A percentile compares a stretch with the other conserved stretches of the same genome.
Evolutionary conservation across 1,140 invertebrate genomes (phyloP).

Genomic region (Drosophila kohkoa): DNA sequence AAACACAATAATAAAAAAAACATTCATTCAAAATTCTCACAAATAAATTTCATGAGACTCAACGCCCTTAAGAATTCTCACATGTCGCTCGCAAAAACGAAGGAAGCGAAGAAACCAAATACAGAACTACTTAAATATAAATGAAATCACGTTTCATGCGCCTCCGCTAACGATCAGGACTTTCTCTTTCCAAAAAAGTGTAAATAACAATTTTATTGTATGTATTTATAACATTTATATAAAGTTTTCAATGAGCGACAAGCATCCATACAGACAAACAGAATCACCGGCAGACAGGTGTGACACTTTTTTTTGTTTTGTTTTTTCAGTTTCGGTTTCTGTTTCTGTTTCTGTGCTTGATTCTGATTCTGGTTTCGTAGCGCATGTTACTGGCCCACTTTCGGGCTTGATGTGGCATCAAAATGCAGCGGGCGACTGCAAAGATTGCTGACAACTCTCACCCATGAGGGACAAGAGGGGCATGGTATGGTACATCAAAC

Average conservation of each 20-base stretch:
- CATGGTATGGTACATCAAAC: conserved; percentile 50
- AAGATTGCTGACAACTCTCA: conserved; percentile 72
- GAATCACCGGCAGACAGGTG: conserved; percentile 45
- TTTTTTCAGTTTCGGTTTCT: conserved; percentile 35
- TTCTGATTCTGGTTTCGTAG: conserved; percentile 35
- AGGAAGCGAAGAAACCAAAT: conserved; percentile 51
- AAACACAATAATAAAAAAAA: conserved; percentile 31
- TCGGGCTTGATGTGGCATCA: conserved; percentile 70
- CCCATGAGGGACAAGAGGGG: conserved; percentile 25
- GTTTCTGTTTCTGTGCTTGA: conserved; percentile 5
- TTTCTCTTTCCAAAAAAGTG: conserved; percentile 81
- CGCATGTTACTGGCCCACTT: conserved; percentile 78
- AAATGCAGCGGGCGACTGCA: conserved; percentile 63
- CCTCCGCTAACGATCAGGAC: conserved; percentile 51
- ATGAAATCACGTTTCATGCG: conserved; percentile 68
- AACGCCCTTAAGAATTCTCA: conserved; percentile 33
- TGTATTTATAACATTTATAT: conserved; percentile 76
- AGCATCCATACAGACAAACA: conserved; percentile 48
- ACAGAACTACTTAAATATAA: conserved; percentile 59
- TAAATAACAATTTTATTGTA: conserved; percentile 83
- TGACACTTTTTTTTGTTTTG: conserved; percentile 65
- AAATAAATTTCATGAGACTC: conserved; percentile 68
- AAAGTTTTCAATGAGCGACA: conserved; percentile 48
- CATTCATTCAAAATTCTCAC: conserved; percentile 62
- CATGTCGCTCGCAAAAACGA: conserved; percentile 31